These are phyloP conservation scores for Siniperca scherzeri DNA, from an alignment of 2,797 vertebrate genomes.

Conservation along the genomic window DNA sequence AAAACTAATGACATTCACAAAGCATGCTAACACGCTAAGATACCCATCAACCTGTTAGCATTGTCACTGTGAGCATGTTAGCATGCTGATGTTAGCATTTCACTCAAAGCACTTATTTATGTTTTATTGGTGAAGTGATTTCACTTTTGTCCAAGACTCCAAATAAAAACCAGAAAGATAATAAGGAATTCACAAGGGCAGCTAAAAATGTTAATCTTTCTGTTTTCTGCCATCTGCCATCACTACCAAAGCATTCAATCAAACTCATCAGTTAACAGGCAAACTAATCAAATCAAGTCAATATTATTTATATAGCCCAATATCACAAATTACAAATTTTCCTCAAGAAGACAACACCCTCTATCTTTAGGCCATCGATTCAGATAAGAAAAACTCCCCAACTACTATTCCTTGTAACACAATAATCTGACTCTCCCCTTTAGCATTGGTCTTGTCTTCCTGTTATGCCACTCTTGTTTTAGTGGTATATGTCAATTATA, in stretches of 20 bases:
- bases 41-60: neutral
- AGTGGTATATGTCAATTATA: too few species aligned
- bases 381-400: too few species aligned
- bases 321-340: too few species aligned
- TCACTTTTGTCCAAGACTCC: neutral
- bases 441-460: too few species aligned
- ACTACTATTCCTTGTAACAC: too few species aligned
- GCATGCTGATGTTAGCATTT: conserved; percentile 1
- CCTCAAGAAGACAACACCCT: too few species aligned
- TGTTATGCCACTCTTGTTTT: too few species aligned
- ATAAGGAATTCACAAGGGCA: neutral
- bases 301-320: neutral
- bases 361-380: too few species aligned
- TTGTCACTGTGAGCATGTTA: neutral
- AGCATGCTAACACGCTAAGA: neutral
- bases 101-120: neutral
- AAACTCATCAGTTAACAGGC: neutral
- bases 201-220: neutral
- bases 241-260: neutral
- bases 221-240: neutral
- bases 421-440: too few species aligned
- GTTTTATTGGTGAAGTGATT: neutral
- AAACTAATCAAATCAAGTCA: neutral
- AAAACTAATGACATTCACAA: neutral
- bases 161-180: neutral